Base-by-base conservation (phyloP, 2,888 invertebrate species). In the Meloe dianella region DNA sequence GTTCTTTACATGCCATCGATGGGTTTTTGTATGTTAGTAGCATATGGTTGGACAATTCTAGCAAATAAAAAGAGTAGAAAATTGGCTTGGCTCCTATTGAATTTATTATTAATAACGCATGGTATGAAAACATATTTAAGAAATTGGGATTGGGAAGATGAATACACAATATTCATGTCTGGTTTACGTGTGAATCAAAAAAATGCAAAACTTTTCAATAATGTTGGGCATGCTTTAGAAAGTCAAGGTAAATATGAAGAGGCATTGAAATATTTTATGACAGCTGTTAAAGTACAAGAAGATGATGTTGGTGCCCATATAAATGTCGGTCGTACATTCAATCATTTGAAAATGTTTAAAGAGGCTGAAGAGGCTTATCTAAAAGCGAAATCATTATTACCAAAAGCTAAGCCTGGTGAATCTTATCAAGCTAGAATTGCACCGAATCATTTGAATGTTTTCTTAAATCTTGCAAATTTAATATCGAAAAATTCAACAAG, bases 281-380 rank as follows among this genome's bases (percentile, higher is more conserved):
- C 94, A 77, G 97, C 97, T 14, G 95, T 95, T 24, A 89, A 89
- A 79, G 96, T 97, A 9, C 98, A 98, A 84, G 92, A 93, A 14
- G 97, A 97, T 81, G 97, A 98, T 82, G 95, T 97, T 58, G 97
- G 97, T 0, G 97, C 97, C 6, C 96, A 97, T 82, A 97, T 98
- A 76, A 98, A 98, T 85, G 97, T 98, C 5, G 98, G 97, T 14
- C 87, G 98, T 71, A 97, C 97, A 0, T 96, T 93, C 84, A 97
- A 96, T 84, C 95, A 96, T 81, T 85, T 98, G 70, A 94, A 95
- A 82, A 89, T 90, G 87, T 93, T 90, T 82, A 89, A 90, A 76
- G 94, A 96, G 82, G 97, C 98, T 0, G 97, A 98, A 85, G 91
- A 92, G 74, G 96, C 97, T 0, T 98, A 97, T 82, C 87, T 95